Conservation (phyloP, 2,113 vertebrate genomes). For the Sceloporus tristichus region DNA sequence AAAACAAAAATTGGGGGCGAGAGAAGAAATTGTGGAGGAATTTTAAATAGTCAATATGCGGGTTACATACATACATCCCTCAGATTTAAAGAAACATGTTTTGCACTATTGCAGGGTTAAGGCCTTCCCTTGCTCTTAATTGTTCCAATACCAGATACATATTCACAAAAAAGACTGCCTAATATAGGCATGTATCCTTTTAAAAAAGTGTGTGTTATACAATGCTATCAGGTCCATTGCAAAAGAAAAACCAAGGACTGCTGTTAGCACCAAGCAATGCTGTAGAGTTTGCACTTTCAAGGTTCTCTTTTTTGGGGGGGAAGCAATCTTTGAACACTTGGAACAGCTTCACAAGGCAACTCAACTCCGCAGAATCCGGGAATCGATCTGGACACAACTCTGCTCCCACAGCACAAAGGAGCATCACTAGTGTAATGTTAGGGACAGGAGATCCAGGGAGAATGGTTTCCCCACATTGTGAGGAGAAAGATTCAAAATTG, state of each 20-base stretch:
- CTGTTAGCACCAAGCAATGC: conserved; percentile 75
- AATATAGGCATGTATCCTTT: conserved; percentile 82
- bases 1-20: not conserved
- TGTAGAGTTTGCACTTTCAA: not conserved
- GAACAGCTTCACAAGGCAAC: accelerated
- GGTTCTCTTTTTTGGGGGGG: conserved; percentile 17
- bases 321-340: not conserved
- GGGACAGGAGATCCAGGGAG: not conserved
- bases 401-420: not conserved
- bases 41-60: conserved; percentile 72
- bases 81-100: conserved; percentile 77
- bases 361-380: not conserved
- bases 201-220: conserved; percentile 72
- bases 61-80: conserved; percentile 46
- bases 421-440: not conserved
- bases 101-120: conserved; percentile 80
- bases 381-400: not conserved
- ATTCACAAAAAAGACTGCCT: conserved; percentile 71
- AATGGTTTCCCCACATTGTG: not conserved
- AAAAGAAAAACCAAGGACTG: conserved; percentile 10
- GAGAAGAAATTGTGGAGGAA: conserved; percentile 67
- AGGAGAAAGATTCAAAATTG: not conserved
- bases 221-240: conserved; percentile 60
- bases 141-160: conserved; percentile 72
- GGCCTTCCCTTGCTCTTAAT: conserved; percentile 72